Evolutionary conservation across 2,113 vertebrate genomes (phyloP).

Genomic region (Zosterops borbonicus): DNA sequence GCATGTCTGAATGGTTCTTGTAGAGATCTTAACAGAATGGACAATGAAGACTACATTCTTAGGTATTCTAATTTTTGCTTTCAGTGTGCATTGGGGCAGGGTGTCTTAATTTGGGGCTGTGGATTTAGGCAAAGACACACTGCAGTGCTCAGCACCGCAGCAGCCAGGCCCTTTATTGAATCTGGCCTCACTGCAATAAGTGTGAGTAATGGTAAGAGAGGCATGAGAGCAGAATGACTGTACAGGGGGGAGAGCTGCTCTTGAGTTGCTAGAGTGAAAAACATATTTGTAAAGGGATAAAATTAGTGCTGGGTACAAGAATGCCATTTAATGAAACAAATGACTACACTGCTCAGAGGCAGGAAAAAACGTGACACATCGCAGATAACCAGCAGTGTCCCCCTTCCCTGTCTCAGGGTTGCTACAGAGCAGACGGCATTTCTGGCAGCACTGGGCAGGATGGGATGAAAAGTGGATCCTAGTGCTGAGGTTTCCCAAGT

Average conservation of each 20-base stretch:
- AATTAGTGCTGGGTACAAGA: conserved; percentile 22
- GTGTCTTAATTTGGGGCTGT: neutral
- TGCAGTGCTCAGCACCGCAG: neutral
- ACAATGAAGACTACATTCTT: neutral
- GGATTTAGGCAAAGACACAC: neutral
- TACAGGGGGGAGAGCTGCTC: neutral
- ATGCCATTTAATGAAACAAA: conserved; percentile 14
- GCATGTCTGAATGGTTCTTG: neutral
- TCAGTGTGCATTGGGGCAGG: neutral
- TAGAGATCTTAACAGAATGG: neutral
- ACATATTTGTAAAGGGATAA: conserved; percentile 33
- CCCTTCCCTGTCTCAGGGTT: neutral
- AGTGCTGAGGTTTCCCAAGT: rapidly evolving
- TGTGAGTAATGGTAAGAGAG: conserved; percentile 22
- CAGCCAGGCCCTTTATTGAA: neutral
- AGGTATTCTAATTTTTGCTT: neutral
- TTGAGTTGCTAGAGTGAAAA: conserved; percentile 1
- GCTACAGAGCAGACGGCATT: neutral
- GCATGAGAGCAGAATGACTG: conserved; percentile 31
- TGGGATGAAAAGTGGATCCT: neutral
- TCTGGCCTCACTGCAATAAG: neutral
- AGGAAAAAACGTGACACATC: neutral
- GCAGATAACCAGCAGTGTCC: neutral
- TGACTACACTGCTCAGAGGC: neutral
- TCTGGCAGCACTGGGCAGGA: neutral